A percentile compares a stretch with the other conserved stretches of the same genome.
Evolutionary conservation across 2,113 vertebrate species (phyloP).

Genomic region (Sphyrna mokarran): DNA sequence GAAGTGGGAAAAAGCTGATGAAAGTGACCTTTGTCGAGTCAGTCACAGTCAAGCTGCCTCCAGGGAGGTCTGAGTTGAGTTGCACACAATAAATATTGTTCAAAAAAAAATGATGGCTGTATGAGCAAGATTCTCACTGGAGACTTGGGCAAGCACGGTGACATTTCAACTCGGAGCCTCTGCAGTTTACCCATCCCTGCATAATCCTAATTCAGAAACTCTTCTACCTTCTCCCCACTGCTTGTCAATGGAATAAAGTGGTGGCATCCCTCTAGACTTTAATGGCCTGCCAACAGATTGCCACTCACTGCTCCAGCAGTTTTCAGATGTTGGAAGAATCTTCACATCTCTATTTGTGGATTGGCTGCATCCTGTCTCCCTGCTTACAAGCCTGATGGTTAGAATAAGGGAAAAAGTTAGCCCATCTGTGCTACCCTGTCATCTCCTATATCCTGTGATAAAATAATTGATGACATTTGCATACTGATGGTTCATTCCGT

Average conservation of each 20-base stretch:
- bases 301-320: not conserved
- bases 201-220: not conserved
- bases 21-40: constrained; percentile 16
- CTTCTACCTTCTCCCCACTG: not conserved
- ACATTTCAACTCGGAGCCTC: constrained; percentile 9
- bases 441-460: constrained; percentile 43
- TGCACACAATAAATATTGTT: constrained; percentile 28
- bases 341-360: not conserved
- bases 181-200: not conserved
- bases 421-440: constrained; percentile 42
- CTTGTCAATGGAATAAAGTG: not conserved
- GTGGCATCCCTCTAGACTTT: no score
- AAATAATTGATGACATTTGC: constrained; percentile 46
- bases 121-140: not conserved
- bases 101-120: constrained; percentile 28
- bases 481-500: constrained; percentile 41
- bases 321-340: not conserved
- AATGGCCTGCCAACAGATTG: not conserved
- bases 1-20: constrained; percentile 3
- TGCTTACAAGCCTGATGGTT: not conserved
- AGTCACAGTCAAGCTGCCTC: constrained; percentile 33
- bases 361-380: not conserved
- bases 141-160: not conserved
- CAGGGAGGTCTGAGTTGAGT: constrained; percentile 23
- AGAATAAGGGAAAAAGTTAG: constrained; percentile 30